Conservation (phyloP, 2,888 invertebrate species). For the Ophraella communa region DNA sequence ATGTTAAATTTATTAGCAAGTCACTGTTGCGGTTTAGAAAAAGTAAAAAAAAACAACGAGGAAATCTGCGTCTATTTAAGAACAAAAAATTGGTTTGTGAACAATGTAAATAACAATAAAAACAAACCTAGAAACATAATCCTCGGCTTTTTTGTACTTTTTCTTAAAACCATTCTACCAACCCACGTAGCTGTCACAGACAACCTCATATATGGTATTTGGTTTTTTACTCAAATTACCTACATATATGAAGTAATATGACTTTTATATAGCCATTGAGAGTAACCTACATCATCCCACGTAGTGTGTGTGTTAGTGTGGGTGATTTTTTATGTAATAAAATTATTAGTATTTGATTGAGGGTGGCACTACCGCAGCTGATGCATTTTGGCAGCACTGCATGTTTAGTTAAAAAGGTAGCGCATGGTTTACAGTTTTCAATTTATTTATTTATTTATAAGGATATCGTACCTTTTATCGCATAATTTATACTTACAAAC, state of each 20-base stretch:
- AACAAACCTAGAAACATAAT: slow-evolving; percentile 2
- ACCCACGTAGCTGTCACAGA: slow-evolving; percentile 21
- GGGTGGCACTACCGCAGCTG: slow-evolving; percentile 32
- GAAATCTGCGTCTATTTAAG: neutral
- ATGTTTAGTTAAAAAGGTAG: neutral
- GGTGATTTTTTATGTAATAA: slow-evolving; percentile 33
- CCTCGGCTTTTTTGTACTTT: neutral
- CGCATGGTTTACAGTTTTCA: slow-evolving; percentile 1
- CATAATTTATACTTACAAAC: neutral
- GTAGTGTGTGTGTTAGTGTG: slow-evolving; percentile 38
- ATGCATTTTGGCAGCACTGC: slow-evolving; percentile 5
- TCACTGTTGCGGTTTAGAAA: neutral
- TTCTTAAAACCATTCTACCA: slow-evolving; percentile 10
- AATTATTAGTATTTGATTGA: slow-evolving; percentile 37
- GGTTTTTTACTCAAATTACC: slow-evolving; percentile 35
- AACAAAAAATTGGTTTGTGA: neutral
- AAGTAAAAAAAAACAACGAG: neutral
- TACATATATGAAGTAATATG: slow-evolving; percentile 38
- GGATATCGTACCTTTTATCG: neutral
- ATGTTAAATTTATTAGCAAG: neutral
- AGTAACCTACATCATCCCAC: slow-evolving; percentile 45
- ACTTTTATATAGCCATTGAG: slow-evolving; percentile 31
- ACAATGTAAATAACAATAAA: slow-evolving; percentile 6
- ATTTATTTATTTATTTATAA: neutral
- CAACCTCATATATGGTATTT: slow-evolving; percentile 36